Base-by-base conservation (phyloP, 2,113 vertebrate species). In the Brachyistius frenatus region DNA sequence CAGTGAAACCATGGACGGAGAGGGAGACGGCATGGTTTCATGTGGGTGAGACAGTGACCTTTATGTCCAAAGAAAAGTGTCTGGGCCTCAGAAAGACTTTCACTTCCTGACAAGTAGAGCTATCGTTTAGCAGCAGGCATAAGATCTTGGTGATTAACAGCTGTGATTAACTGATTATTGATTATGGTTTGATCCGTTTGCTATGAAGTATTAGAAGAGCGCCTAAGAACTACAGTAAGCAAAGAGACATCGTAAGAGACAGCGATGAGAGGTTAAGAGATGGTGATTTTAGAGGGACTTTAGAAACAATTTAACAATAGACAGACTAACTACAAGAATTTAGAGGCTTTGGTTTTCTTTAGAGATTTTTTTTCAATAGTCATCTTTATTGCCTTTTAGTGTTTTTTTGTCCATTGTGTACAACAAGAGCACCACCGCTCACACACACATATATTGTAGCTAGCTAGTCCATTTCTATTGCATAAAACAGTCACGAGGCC, bases 241-340 rank as follows among this genome's bases (percentile, higher is more conserved):
- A 96, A 95, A 94, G 93, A 96, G 96, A 96, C 96, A 92, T 95
- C 95, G 91, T 96, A 90, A 96, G 96, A 96, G 96, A 97, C 95
- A 96, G 96, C 96, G 91, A 98, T 96, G 96, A 98, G 94, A 95
- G 95, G 96, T 96, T 97, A 97, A 96, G 89, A 96, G 96, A 96
- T 93, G 94, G 95, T 96, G 96, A 93, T 95, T 96, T 95, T 96
- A 95, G 88, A 92, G 89, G 90, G 58, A 93, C 93, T 95, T 94
- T 89, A 93, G 78, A 93, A 92, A 90, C 93, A 94, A 80, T 84
- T 89, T 91, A 89, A 91, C 75, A 86, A 78, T 80, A 88, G 73
- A 93, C 81, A 90, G 72, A 94, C 95, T 94, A 94, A 94, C 93
- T 96, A 96, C 93, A 96, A 91, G 93, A 97, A 97, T 97, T 96